A percentile compares a stretch with the other conserved stretches of the same genome.
Evolutionary conservation across 1,140 invertebrate species (phyloP).

Genomic region (Drosophila mojavensis): DNA sequence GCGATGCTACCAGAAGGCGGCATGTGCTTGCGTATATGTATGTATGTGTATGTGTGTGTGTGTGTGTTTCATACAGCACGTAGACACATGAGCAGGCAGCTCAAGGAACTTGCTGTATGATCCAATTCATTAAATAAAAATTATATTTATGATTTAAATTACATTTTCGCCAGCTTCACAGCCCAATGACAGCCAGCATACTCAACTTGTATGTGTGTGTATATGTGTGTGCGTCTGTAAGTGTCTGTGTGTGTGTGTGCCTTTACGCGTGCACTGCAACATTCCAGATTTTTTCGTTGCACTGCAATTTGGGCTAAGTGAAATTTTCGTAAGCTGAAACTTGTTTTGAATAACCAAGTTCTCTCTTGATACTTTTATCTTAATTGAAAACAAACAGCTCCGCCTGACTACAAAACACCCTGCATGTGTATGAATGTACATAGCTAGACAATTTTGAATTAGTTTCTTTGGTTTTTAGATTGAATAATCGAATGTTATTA

Average conservation of each 20-base stretch:
- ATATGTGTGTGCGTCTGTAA: neutral
- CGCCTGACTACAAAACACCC: neutral
- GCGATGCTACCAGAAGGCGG: conserved; percentile 24
- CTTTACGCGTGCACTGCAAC: neutral
- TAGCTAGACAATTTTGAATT: no score
- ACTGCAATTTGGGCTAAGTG: neutral
- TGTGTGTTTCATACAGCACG: conserved; percentile 21
- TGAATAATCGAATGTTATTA: no score
- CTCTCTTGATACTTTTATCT: neutral
- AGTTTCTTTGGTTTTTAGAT: no score
- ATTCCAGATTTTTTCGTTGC: conserved; percentile 2
- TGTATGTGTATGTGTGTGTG: conserved; percentile 3
- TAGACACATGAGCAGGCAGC: conserved; percentile 10
- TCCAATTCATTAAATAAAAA: conserved; percentile 79
- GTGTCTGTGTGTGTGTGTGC: neutral
- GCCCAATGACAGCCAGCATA: conserved; percentile 26
- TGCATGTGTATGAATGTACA: no score
- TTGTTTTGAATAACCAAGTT: neutral
- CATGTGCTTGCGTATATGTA: neutral
- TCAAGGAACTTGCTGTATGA: conserved; percentile 48
- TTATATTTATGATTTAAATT: conserved; percentile 81
- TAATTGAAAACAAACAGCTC: neutral
- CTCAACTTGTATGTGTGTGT: neutral
- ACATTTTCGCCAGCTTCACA: conserved; percentile 55
- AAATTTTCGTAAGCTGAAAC: neutral